Percentiles rank a stretch among this genome's conserved stretches.
phyloP scores from a whole-genome alignment of 2,113 vertebrate species.

The Campylorhamphus procurvoides region DNA sequence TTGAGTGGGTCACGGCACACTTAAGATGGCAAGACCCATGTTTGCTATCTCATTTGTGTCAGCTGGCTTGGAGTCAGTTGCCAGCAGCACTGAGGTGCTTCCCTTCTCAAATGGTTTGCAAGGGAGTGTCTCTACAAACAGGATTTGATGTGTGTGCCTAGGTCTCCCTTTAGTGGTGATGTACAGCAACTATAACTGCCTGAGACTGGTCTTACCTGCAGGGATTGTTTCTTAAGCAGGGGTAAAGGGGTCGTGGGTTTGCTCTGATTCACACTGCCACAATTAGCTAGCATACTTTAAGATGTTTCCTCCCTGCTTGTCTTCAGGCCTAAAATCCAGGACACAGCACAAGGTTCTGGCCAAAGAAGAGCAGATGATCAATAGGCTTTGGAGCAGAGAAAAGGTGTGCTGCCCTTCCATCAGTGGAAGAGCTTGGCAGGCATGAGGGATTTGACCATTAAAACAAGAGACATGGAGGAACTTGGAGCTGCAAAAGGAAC shows the following conservation, averaged over 20 bases:
- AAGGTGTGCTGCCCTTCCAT: background rate
- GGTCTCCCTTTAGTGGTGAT: conserved; percentile 1
- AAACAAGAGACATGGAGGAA: background rate
- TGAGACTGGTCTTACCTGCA: background rate
- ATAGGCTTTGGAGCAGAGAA: background rate
- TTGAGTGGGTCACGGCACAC: background rate
- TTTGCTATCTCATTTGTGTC: background rate
- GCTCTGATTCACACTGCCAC: background rate
- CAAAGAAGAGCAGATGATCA: background rate
- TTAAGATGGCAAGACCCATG: background rate
- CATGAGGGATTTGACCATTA: background rate
- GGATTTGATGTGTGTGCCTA: background rate
- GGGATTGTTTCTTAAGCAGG: background rate
- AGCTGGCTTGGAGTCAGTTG: background rate
- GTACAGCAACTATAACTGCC: background rate
- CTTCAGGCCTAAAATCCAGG: background rate
- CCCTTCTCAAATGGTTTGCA: background rate
- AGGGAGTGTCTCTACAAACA: background rate
- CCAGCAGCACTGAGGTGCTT: background rate
- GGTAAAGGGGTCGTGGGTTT: fast-evolving
- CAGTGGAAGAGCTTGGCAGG: background rate
- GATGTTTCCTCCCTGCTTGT: background rate
- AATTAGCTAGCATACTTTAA: background rate
- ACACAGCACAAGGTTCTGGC: background rate
- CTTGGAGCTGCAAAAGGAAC: background rate